These are phyloP conservation scores for Andinoacara biseriatus DNA, from an alignment of 2,113 vertebrate genomes.

Conservation along the genomic window DNA sequence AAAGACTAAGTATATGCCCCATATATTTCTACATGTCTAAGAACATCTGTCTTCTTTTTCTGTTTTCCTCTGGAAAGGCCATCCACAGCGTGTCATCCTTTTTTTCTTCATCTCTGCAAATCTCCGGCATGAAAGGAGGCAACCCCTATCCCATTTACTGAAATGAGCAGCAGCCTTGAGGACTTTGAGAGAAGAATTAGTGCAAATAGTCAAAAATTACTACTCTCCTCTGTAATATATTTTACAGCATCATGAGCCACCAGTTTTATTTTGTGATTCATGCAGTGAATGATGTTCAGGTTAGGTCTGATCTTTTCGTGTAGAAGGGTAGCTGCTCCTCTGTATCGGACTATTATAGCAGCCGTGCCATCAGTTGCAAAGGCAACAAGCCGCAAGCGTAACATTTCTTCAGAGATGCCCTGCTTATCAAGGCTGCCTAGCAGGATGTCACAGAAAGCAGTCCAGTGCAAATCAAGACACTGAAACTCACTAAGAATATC, in stretches of 20 bases:
- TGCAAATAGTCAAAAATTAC: not conserved
- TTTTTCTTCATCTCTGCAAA: not conserved
- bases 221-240: not conserved
- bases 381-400: not conserved
- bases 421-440: not conserved
- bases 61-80: not conserved
- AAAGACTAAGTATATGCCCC: not conserved
- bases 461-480: not conserved
- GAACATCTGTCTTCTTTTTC: not conserved
- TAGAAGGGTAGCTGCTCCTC: not conserved
- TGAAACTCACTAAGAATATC: not conserved
- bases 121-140: not conserved
- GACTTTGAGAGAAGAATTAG: not conserved
- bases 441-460: not conserved
- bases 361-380: not conserved
- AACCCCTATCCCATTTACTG: not conserved
- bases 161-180: not conserved
- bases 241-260: not conserved
- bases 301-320: not conserved
- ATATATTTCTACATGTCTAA: not conserved
- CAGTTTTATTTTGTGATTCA: not conserved
- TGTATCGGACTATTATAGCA: not conserved
- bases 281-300: not conserved
- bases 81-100: not conserved
- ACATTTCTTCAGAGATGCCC: not conserved